Evolutionary conservation across 2,113 vertebrate genomes (phyloP).

Genomic region (Australoheros scitulus): DNA sequence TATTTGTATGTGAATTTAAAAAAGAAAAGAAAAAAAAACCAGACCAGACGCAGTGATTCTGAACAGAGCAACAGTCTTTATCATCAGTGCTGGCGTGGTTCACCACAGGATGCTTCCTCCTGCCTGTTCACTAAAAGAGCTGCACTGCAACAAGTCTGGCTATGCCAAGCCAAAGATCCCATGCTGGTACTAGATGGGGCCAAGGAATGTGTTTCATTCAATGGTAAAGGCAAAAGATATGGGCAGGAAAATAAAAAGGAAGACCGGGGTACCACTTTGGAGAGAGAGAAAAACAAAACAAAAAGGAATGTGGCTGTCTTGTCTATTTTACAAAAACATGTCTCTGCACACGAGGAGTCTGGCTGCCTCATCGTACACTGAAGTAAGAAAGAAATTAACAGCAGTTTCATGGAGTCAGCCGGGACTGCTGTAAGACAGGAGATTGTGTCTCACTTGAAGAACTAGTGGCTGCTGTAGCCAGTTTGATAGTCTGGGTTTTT

Average conservation of each 20-base stretch:
- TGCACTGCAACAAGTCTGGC: slow-evolving; percentile 69
- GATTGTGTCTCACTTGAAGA: slow-evolving; percentile 12
- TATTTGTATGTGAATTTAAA: slow-evolving; percentile 21
- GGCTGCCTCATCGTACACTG: neutral
- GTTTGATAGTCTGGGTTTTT: slow-evolving; percentile 24
- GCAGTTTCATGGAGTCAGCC: neutral
- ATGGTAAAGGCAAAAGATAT: slow-evolving; percentile 57
- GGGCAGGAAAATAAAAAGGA: slow-evolving; percentile 27
- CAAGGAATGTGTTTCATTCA: slow-evolving; percentile 75
- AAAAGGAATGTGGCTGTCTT: slow-evolving; percentile 8
- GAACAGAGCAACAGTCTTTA: slow-evolving; percentile 63
- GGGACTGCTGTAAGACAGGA: neutral
- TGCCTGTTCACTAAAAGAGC: slow-evolving; percentile 71
- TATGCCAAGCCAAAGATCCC: slow-evolving; percentile 78
- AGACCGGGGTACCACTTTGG: slow-evolving; percentile 5
- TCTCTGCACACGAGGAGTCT: slow-evolving; percentile 20
- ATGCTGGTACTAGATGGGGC: slow-evolving; percentile 80
- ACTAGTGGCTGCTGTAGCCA: neutral
- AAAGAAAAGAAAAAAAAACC: slow-evolving; percentile 4
- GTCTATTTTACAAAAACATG: slow-evolving; percentile 22
- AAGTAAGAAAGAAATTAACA: neutral
- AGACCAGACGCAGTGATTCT: slow-evolving; percentile 25
- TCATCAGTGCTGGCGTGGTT: slow-evolving; percentile 57
- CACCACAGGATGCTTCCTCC: slow-evolving; percentile 68
- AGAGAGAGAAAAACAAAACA: neutral